phyloP scores from a whole-genome alignment of 2,113 vertebrate species.

The Hystrix brachyura region DNA sequence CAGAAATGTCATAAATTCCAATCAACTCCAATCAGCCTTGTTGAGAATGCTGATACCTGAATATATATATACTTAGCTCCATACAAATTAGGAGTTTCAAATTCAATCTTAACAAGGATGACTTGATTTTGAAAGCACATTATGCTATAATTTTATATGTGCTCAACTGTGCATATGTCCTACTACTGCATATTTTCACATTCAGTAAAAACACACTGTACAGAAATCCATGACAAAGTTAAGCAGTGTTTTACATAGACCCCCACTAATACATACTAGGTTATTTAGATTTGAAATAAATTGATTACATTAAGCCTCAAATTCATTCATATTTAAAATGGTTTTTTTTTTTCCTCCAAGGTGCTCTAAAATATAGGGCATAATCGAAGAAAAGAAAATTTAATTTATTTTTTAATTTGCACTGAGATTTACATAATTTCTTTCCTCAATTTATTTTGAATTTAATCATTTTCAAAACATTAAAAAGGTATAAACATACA shows the following conservation, averaged over 20 bases:
- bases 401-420: slow-evolving; percentile 59
- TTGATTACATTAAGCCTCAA: slow-evolving; percentile 49
- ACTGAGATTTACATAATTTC: slow-evolving; percentile 62
- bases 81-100: slow-evolving; percentile 75
- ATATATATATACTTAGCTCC: slow-evolving; percentile 28
- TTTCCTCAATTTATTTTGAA: slow-evolving; percentile 62
- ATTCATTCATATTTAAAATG: slow-evolving; percentile 8
- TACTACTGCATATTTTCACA: neutral
- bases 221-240: neutral
- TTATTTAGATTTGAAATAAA: slow-evolving; percentile 1
- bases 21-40: slow-evolving; percentile 17
- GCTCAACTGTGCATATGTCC: neutral
- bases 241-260: neutral
- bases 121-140: neutral
- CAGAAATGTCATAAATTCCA: slow-evolving; percentile 64
- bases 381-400: slow-evolving; percentile 43
- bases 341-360: neutral
- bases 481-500: slow-evolving; percentile 24
- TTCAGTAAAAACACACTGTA: neutral
- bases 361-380: neutral
- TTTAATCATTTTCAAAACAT: slow-evolving; percentile 59
- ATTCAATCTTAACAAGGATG: slow-evolving; percentile 54
- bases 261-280: neutral
- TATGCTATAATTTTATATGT: neutral
- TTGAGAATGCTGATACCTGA: slow-evolving; percentile 70